These are phyloP conservation scores for Zygaena filipendulae DNA, from an alignment of 2,888 invertebrate genomes.

Conservation along the genomic window DNA sequence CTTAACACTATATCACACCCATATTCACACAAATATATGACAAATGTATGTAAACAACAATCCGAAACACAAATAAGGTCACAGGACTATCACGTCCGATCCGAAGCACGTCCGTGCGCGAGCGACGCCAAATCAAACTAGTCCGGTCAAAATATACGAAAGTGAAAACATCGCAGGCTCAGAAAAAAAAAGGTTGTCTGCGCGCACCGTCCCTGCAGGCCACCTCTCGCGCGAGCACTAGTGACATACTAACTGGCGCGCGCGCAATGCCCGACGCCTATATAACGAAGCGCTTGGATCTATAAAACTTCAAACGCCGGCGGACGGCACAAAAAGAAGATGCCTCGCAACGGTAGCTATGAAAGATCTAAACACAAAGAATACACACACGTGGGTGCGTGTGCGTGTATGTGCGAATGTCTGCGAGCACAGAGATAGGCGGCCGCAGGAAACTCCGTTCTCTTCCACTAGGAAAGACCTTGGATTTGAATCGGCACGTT, in stretches of 20 bases:
- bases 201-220: constrained; percentile 64
- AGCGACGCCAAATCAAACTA: constrained; percentile 66
- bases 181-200: constrained; percentile 62
- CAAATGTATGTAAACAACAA: constrained; percentile 57
- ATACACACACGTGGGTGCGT: constrained; percentile 56
- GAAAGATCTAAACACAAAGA: constrained; percentile 62
- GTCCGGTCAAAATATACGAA: constrained; percentile 69
- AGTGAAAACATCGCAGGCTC: constrained; percentile 65
- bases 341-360: constrained; percentile 60
- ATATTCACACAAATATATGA: constrained; percentile 46
- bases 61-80: constrained; percentile 56
- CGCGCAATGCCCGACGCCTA: constrained; percentile 61
- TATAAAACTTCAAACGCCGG: constrained; percentile 51
- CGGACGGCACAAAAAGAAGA: constrained; percentile 62
- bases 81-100: constrained; percentile 59
- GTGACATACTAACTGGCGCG: constrained; percentile 65
- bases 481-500: constrained; percentile 66
- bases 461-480: constrained; percentile 71
- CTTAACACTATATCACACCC: constrained; percentile 66
- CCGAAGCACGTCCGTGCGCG: constrained; percentile 64
- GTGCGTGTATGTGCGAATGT: constrained; percentile 56
- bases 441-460: constrained; percentile 70
- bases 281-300: constrained; percentile 60
- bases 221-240: constrained; percentile 63
- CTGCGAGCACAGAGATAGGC: constrained; percentile 63